Conservation (phyloP, 2,113 vertebrate species). For the Petrocephalus microphthalmus region DNA sequence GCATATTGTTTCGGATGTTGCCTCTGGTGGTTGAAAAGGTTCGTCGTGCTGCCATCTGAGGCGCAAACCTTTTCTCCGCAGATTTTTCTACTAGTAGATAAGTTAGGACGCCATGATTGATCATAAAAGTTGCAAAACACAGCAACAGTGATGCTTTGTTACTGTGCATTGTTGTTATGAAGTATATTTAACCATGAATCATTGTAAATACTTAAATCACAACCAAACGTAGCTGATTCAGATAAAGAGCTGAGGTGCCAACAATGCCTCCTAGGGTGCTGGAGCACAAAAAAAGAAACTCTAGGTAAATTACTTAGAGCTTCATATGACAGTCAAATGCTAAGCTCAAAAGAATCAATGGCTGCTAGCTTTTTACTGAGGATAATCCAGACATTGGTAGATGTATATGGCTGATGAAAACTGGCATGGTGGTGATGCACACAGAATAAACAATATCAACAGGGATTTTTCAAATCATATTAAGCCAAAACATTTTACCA, state of each 20-base stretch:
- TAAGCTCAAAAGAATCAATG: not conserved
- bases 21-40: no score
- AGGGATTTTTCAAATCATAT: not conserved
- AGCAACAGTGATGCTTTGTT: not conserved
- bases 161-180: not conserved
- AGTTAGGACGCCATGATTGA: not conserved
- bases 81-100: not conserved
- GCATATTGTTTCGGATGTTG: no score
- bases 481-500: not conserved
- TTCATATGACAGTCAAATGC: not conserved
- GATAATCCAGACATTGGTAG: not conserved
- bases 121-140: not conserved
- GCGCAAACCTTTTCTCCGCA: no score
- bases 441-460: not conserved
- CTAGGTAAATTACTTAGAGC: not conserved
- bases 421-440: not conserved
- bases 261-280: not conserved
- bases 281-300: not conserved
- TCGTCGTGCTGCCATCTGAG: no score
- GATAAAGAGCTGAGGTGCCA: not conserved
- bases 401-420: not conserved
- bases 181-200: not conserved
- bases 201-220: not conserved
- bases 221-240: not conserved
- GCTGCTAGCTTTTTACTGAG: not conserved